Evolutionary conservation across 2,113 vertebrate species (phyloP).

Genomic region (Xyrauchen texanus): DNA sequence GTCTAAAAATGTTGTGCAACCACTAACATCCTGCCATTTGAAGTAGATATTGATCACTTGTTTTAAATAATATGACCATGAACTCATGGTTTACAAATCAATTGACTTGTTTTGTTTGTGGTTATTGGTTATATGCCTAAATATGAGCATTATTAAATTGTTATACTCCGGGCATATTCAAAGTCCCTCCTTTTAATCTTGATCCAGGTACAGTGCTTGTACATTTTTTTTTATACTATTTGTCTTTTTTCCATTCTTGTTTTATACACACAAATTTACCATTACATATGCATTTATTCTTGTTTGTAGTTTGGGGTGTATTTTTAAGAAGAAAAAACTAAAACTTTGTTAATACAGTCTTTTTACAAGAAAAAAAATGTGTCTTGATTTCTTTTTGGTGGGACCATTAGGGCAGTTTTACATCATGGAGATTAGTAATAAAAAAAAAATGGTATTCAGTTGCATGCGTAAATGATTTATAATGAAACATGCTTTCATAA

Average conservation of each 20-base stretch:
- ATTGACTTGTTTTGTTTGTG: not conserved
- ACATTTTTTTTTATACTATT: not conserved
- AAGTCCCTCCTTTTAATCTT: slow-evolving; percentile 15
- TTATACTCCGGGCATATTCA: slow-evolving; percentile 11
- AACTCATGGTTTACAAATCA: not conserved
- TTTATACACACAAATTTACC: not conserved
- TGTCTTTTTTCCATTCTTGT: not conserved
- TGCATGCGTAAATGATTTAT: too few relatives aligned
- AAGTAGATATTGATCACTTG: not conserved
- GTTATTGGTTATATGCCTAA: not conserved
- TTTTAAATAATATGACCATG: not conserved
- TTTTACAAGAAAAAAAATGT: not conserved
- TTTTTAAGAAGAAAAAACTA: not conserved
- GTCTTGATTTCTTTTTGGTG: not conserved
- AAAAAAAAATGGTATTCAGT: not conserved
- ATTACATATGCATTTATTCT: not conserved
- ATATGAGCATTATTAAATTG: not conserved
- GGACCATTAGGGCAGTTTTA: too few relatives aligned
- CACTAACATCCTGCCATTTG: not conserved
- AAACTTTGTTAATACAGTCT: not conserved
- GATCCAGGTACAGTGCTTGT: not conserved
- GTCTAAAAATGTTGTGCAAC: not conserved
- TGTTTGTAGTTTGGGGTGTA: not conserved
- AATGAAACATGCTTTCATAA: not conserved
- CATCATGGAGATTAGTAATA: too few relatives aligned